Evolutionary conservation across 2,113 vertebrate species (phyloP), one percentile per base, ranked within the genome.

Genomic region (Colinus virginianus): DNA sequence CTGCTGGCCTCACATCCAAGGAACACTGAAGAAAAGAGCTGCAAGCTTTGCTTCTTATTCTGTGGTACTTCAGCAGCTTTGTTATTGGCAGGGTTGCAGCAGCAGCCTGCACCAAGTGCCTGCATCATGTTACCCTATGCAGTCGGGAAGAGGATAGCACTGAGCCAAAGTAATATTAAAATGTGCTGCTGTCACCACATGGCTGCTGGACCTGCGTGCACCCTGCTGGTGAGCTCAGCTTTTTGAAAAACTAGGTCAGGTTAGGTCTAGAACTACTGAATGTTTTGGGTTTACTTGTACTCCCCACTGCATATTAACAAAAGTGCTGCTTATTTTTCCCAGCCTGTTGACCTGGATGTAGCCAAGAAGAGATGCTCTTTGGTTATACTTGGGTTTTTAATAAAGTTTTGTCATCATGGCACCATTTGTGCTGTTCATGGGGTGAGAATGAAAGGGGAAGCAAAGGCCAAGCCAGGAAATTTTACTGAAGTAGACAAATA

Each of bases 141-240:
- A 42, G 56, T 23, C 1, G 3, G 74, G 66, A 72, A 48, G 26
- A 84, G 67, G 53, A 76, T 23, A 53, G n/a, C 17, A 43, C 11
- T 18, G 18, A 28, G 62, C 6, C 19, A 40, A 40, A 36, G 49
- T 53, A 9, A 0, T 61, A 9, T 36, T n/a, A 17, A n/a, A 23
- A 56, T 80, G 46, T 40, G 21, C 15, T 69, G 64, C 18, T 53
- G 21, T 13, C 30, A 61, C 30, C 68, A 28, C 55, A 10, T 11
- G 30, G 28, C 38, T n/a, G 11, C 40, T 30, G 17, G 40, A 40
- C 34, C 51, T 28, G 53, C 9, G 20, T 49, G 26, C 34, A 63
- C 7, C 30, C 77, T 70, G 51, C 36, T 58, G 56, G 38, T 0
- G 0, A 78, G 42, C 56, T 85, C 71, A 43, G 43, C 0, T 1